Percentiles rank a stretch among this genome's conserved stretches.
These are phyloP conservation scores for Mystacornis crossleyi DNA, from an alignment of 2,113 vertebrate species.

Conservation along the genomic window DNA sequence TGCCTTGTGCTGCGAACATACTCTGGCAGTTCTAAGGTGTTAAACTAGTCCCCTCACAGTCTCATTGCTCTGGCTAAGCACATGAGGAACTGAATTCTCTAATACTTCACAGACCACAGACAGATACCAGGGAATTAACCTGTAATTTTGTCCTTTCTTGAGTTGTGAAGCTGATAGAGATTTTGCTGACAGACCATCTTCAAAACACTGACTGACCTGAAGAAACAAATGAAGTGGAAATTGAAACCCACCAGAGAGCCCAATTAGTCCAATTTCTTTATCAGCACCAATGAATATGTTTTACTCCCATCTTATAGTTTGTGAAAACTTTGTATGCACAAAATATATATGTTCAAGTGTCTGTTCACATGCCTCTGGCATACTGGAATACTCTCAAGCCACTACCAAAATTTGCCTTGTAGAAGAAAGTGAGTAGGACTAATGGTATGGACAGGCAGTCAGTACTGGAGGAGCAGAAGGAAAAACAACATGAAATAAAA, in stretches of 20 bases:
- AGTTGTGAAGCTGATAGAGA: not conserved
- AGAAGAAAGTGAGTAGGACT: not conserved
- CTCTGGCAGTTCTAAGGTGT: not conserved
- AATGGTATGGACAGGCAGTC: not conserved
- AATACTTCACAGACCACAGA: not conserved
- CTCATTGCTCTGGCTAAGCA: not conserved
- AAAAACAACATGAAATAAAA: not conserved
- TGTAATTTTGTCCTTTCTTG: not conserved
- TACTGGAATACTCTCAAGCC: not conserved
- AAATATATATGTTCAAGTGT: not conserved
- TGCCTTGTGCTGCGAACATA: not conserved
- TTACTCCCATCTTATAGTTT: not conserved
- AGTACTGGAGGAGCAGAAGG: not conserved
- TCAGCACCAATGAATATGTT: not conserved
- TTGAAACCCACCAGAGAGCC: not conserved
- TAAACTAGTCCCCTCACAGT: not conserved
- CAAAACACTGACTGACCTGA: not conserved
- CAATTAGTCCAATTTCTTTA: not conserved
- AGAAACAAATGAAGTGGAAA: not conserved
- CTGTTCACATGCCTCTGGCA: not conserved
- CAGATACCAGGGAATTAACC: not conserved
- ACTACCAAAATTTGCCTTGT: not conserved
- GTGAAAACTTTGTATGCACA: not conserved
- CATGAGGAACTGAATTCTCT: not conserved
- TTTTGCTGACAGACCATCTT: not conserved